Base-by-base conservation (phyloP, 2,797 vertebrate genomes). In the Pachyuromys duprasi region DNA sequence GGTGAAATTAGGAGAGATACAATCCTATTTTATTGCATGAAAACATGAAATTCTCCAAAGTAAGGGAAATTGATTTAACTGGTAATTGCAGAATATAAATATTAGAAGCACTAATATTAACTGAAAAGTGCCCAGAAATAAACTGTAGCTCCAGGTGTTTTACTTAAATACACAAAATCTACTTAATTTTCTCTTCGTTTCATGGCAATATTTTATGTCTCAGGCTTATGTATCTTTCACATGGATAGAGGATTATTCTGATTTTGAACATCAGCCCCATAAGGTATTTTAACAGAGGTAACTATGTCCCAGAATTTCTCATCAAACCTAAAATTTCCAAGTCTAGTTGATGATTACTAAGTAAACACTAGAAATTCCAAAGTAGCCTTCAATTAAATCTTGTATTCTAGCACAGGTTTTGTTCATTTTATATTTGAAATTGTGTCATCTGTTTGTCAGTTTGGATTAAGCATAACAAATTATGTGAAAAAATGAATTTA, bases 171-270 rank as follows among this genome's bases (percentile, higher is more conserved):
- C 18, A 80, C 15, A 74, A 89, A 74, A 89, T 89, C 55, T 84
- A 75, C 18, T 81, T 91, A 87, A 67, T 92, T 96, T 97, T 49
- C 22, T 89, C 94, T 93, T 87, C 89, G 26, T 67, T 96, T 93
- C 22, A 49, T 90, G 72, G 60, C 18, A 97, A 74, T 89, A 87
- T 84, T 96, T 81, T 92, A 5, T 57, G 26, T 93, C 42, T 90
- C 45, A 79, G 42, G 42, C 20, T 93, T 80, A 57, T 63, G 2
- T 83, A 45, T 88, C 45, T 95, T 96, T 94, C 39, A 49, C 39
- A 90, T 89, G n/a, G 88, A 33, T 75, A 72, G 57, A 93, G 26
- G n/a, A 93, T 69, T 92, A 70, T 86, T 95, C 22, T 42, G 69
- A n/a, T 78, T 94, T 89, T 86, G 53, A 65, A 70, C 8, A 79